These are phyloP conservation scores for Druon quercuslanigerum DNA, from an alignment of 1,140 invertebrate species.

Conservation along the genomic window DNA sequence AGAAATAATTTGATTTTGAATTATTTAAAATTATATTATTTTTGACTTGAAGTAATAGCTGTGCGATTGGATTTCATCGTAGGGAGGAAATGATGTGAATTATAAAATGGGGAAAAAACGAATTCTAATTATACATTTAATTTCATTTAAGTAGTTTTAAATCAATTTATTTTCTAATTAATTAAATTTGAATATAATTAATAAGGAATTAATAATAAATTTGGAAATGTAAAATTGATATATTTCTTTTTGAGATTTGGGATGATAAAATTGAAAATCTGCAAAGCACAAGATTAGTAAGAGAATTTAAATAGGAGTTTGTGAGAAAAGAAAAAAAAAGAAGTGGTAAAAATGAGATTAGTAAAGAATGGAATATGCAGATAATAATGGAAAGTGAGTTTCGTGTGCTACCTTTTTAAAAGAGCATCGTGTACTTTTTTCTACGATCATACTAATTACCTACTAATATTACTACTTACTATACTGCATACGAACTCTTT, in stretches of 20 bases:
- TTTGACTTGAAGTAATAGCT: no score
- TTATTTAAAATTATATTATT: no score
- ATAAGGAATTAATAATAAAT: no score
- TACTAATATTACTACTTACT: slow-evolving; percentile 57
- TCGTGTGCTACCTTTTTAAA: slow-evolving; percentile 17
- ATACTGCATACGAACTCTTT: slow-evolving; percentile 67
- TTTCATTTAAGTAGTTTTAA: no score
- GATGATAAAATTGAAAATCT: background rate
- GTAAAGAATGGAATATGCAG: background rate
- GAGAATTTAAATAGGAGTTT: background rate
- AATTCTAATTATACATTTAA: no score
- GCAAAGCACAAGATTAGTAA: background rate
- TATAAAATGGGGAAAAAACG: no score
- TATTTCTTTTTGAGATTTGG: background rate
- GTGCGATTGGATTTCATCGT: no score
- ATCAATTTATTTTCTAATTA: no score
- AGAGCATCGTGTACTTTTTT: slow-evolving; percentile 22
- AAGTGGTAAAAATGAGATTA: background rate
- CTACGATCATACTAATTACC: slow-evolving; percentile 33
- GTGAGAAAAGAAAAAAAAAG: background rate
- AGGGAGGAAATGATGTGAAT: no score
- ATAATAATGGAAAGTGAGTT: background rate
- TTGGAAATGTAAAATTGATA: no score
- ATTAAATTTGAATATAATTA: no score
- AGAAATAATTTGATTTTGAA: no score